Conservation (phyloP, 2,888 invertebrate genomes). For the Hydriomena furcata region DNA sequence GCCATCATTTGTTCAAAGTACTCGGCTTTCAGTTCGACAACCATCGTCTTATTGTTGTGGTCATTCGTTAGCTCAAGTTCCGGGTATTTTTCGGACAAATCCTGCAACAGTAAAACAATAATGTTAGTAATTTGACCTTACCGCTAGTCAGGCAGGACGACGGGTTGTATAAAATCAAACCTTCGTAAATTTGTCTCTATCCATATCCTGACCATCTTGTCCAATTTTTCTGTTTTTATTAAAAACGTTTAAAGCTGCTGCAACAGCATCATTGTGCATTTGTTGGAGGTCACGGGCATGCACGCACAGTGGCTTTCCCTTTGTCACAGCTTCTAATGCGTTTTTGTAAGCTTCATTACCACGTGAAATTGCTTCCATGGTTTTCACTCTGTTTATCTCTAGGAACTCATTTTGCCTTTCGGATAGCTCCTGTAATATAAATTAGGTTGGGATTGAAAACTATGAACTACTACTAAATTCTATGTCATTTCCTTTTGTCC, state of each 20-base stretch:
- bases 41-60: constrained; percentile 20
- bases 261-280: constrained; percentile 12
- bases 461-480: too few species aligned
- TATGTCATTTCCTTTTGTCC: too few species aligned
- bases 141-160: too few species aligned
- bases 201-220: constrained; percentile 9
- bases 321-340: constrained; percentile 18
- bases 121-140: too few species aligned
- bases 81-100: constrained; percentile 14
- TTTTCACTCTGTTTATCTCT: constrained; percentile 22
- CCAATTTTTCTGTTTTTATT: constrained; percentile 14
- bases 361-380: constrained; percentile 15
- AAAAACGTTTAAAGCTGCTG: constrained; percentile 15
- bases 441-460: too few species aligned
- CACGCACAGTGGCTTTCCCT: constrained; percentile 16
- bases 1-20: constrained; percentile 20
- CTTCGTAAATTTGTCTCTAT: constrained; percentile 14
- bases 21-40: constrained; percentile 7
- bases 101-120: constrained; percentile 14
- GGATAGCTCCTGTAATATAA: constrained; percentile 10
- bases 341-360: constrained; percentile 21
- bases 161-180: constrained; percentile 13
- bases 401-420: constrained; percentile 13
- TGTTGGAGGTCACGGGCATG: constrained; percentile 7
- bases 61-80: constrained; percentile 15